Evolutionary conservation across 2,113 vertebrate genomes (phyloP).

Genomic region (Melanotaenia duboulayi): DNA sequence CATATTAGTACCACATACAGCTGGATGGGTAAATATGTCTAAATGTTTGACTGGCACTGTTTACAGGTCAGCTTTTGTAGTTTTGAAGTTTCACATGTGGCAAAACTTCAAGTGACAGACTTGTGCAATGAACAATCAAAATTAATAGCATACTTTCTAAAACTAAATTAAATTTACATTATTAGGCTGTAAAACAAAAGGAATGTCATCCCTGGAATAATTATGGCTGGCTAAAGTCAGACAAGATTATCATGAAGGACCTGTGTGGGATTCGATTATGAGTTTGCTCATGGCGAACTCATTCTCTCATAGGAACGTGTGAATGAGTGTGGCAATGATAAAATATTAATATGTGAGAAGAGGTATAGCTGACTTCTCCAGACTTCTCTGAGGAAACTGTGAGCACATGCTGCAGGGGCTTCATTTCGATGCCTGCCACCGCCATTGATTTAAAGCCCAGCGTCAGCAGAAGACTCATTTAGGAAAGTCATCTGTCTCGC

Average conservation of each 20-base stretch:
- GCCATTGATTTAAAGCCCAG: slow-evolving; percentile 73
- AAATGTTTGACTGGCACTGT: too few species aligned
- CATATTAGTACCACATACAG: too few species aligned
- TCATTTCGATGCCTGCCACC: slow-evolving; percentile 70
- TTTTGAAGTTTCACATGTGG: too few species aligned
- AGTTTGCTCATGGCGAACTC: slow-evolving; percentile 54
- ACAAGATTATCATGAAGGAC: slow-evolving; percentile 33
- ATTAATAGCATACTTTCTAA: neutral
- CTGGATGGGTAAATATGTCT: too few species aligned
- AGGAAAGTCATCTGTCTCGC: slow-evolving; percentile 69
- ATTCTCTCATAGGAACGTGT: slow-evolving; percentile 56
- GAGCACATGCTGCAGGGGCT: slow-evolving; percentile 63
- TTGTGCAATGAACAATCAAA: too few species aligned
- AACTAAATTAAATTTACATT: neutral
- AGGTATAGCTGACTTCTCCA: slow-evolving; percentile 33
- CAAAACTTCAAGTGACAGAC: too few species aligned
- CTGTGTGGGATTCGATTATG: slow-evolving; percentile 36
- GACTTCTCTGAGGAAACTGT: slow-evolving; percentile 46
- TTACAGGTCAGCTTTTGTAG: too few species aligned
- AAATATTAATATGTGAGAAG: slow-evolving; percentile 70
- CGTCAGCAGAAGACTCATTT: slow-evolving; percentile 70
- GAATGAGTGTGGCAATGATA: slow-evolving; percentile 40
- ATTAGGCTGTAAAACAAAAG: neutral
- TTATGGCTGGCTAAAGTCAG: neutral
- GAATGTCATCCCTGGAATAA: neutral